These are phyloP conservation scores for Drosophila carrolli DNA, from an alignment of 1,140 invertebrate genomes.

Conservation along the genomic window DNA sequence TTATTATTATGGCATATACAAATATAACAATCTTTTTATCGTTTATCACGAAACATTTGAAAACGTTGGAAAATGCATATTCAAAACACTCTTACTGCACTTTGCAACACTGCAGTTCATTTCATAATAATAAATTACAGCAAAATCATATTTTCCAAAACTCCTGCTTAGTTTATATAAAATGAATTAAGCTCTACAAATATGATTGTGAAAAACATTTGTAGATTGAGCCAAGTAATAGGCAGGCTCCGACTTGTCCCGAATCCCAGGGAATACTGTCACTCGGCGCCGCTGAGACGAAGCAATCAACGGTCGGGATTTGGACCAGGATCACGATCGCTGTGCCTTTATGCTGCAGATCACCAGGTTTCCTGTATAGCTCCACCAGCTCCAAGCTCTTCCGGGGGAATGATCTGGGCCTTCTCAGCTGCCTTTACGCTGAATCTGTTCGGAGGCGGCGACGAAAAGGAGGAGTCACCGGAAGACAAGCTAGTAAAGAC, in stretches of 20 bases:
- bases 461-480: conserved; percentile 84
- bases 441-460: conserved; percentile 39
- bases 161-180: conserved; percentile 19
- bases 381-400: neutral
- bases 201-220: conserved; percentile 62
- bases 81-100: conserved; percentile 1
- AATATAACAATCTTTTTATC: too few relatives aligned
- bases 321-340: conserved; percentile 18
- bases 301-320: conserved; percentile 3
- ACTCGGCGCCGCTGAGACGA: neutral
- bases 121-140: conserved; percentile 54
- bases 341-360: neutral
- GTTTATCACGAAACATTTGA: too few relatives aligned
- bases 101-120: conserved; percentile 59
- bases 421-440: conserved; percentile 58
- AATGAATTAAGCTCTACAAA: conserved; percentile 49
- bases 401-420: conserved; percentile 17
- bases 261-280: conserved; percentile 27
- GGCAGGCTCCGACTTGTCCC: conserved; percentile 25
- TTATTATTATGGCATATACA: neutral
- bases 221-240: conserved; percentile 45
- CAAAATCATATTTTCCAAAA: neutral
- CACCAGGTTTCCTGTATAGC: neutral
- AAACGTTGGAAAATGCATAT: neutral
- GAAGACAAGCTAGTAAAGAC: conserved; percentile 89